Base-by-base conservation (phyloP, 2,113 vertebrate species). In the Okapia johnstoni region DNA sequence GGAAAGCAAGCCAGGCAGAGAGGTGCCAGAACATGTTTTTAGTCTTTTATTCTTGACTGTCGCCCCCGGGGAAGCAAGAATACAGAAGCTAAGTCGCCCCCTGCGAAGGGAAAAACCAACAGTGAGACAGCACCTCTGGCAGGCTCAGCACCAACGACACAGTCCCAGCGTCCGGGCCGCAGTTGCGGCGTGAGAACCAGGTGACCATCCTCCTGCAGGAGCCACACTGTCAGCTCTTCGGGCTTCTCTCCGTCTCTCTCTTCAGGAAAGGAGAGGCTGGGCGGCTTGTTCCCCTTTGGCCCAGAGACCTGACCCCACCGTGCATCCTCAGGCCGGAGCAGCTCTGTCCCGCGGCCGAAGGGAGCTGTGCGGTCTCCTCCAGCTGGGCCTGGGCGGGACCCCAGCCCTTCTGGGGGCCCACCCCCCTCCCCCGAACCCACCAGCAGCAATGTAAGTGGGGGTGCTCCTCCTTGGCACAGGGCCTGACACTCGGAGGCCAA, bases 1-100 rank as follows among this genome's bases (percentile, higher is more conserved):
- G 90, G 94, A 97, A 98, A 94, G 55, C 28, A 26, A 94, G 90
- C 61, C 95, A 88, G 50, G 50, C 86, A 3, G 40, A 84, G 57
- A 86, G 77, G 54, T 79, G 57, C 91, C 55, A 96, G 97, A 96
- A 97, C 77, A 79, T 15, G 94, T 98, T 96, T 70, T 99, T 98
- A 98, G 98, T 99, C 98, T 96, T 70, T 99, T 98, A 98, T 98
- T 99, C 98, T 98, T 92, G 97, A 95, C 70, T 50, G 40, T 98
- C 79, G 97, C 98, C 97, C 97, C 95, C 87, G 85, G 97, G 96
- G 98, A 98, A 98, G 97, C 97, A 98, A 98, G 96, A 98, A 61
- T 92, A 98, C 92, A 90, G 98, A 98, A 98, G 98, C 94, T 98
- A 98, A 97, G 98, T 85, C 94, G 90, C 97, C 98, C 98, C 98